phyloP scores from a whole-genome alignment of 2,113 vertebrate species.

The Setophaga petechia region DNA sequence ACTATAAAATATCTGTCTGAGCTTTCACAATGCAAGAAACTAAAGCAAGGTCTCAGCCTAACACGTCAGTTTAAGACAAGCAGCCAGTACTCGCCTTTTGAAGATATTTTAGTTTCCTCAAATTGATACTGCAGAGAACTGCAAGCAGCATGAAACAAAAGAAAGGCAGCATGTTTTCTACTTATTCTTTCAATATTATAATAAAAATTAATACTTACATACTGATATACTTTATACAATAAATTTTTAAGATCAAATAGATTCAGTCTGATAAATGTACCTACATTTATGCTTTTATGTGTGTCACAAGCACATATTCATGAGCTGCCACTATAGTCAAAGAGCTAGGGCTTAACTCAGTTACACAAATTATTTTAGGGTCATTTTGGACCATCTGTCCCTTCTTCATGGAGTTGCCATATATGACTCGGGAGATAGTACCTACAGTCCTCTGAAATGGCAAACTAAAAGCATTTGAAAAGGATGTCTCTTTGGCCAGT shows the following conservation, averaged over 20 bases:
- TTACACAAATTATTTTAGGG: neutral
- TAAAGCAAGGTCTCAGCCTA: neutral
- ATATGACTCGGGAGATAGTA: neutral
- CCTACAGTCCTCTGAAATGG: neutral
- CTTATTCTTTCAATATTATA: neutral
- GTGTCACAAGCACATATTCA: neutral
- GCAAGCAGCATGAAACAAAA: neutral
- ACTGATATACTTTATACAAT: neutral
- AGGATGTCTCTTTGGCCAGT: neutral
- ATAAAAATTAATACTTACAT: neutral
- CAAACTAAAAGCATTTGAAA: neutral
- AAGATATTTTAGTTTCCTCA: neutral
- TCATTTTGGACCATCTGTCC: neutral
- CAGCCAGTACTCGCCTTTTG: neutral
- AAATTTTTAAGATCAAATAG: neutral
- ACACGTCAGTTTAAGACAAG: neutral
- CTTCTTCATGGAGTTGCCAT: neutral
- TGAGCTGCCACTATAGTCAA: neutral
- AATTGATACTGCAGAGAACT: neutral
- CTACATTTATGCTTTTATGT: neutral
- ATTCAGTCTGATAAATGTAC: neutral
- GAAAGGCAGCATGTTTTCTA: neutral
- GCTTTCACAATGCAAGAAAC: neutral
- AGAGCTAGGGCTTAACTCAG: neutral
- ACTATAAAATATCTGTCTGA: neutral